Conservation (phyloP, 2,888 invertebrate species). For the Desoria tigrina region DNA sequence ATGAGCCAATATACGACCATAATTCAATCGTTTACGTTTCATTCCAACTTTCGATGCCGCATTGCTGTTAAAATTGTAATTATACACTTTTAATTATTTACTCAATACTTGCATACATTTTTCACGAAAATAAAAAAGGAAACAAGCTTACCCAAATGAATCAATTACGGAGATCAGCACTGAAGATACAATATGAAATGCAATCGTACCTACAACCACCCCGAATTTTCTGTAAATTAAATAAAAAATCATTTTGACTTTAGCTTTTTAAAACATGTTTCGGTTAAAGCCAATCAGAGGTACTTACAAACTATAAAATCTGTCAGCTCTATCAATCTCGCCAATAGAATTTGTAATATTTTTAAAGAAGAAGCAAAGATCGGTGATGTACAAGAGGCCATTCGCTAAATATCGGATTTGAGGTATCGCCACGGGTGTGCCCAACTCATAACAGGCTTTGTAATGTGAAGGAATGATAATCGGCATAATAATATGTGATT, state of each 20-base stretch:
- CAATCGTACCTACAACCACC: slow-evolving; percentile 21
- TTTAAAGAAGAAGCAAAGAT: slow-evolving; percentile 25
- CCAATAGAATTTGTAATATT: slow-evolving; percentile 19
- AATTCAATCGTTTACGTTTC: not conserved
- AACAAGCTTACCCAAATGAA: slow-evolving; percentile 23
- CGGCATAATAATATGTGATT: no score
- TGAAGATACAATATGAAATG: slow-evolving; percentile 20
- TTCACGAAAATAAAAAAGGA: not conserved
- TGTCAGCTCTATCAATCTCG: not conserved
- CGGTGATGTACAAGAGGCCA: slow-evolving; percentile 16
- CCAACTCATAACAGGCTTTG: slow-evolving; percentile 25
- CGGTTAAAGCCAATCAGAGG: no score
- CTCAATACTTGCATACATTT: not conserved
- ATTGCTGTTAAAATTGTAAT: slow-evolving; percentile 19
- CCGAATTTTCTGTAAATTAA: not conserved
- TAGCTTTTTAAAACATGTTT: not conserved
- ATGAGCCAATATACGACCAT: slow-evolving; percentile 18
- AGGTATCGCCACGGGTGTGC: slow-evolving; percentile 15
- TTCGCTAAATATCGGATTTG: slow-evolving; percentile 15
- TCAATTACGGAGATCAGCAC: slow-evolving; percentile 26
- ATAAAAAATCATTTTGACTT: not conserved
- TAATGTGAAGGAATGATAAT: no score
- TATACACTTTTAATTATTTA: not conserved
- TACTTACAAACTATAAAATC: not conserved
- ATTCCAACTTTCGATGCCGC: slow-evolving; percentile 16